Base-by-base conservation (phyloP, 2,797 vertebrate species). In the Enteromius radiatus region DNA sequence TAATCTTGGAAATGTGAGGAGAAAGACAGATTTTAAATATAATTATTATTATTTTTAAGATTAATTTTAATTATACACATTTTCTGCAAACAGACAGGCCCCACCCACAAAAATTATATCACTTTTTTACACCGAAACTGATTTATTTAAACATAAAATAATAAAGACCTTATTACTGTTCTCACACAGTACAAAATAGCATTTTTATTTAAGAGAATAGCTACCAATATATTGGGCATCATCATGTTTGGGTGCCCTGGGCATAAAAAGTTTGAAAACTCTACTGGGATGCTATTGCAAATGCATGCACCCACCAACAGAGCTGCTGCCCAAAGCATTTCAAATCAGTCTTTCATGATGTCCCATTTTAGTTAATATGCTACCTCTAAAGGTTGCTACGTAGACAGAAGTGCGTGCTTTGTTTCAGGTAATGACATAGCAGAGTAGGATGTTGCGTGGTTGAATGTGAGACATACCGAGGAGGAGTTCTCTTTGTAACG, bases 401-500 rank as follows among this genome's bases (percentile, higher is more conserved):
- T 28, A 43, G 36, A 43, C 1, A 3, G 23, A 26, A 59, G 17
- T 28, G 21, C 56, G 33, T 1, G 3, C 43, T 49, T 64, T 49
- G 77, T 26, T 68, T 69, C 21, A 47, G 33, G 43, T 33, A 10
- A 21, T 26, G 5, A 43, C 47, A 21, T 43, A 21, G 26, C n/a
- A 75, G 1, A 31, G 59, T 38, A 31, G 23, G 31, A 73, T 41
- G 15, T 8, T 41, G 10, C 2, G 23, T n/a, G 56, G 21, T 6
- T 76, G 65, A 23, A 76, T 65, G 73, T 31, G 11, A 21, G 23
- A 68, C 93, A 83, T 85, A 99, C 98, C 90, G 91, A 88, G 91
- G 96, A 97, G 31, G 96, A 94, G 90, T 96, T 98, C 19, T 98
- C 97, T 86, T 98, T 99, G 92, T 99, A 99, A 91, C 96, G 95